phyloP scores from a whole-genome alignment of 2,888 invertebrate genomes.

The Zygogramma bicolorata region DNA sequence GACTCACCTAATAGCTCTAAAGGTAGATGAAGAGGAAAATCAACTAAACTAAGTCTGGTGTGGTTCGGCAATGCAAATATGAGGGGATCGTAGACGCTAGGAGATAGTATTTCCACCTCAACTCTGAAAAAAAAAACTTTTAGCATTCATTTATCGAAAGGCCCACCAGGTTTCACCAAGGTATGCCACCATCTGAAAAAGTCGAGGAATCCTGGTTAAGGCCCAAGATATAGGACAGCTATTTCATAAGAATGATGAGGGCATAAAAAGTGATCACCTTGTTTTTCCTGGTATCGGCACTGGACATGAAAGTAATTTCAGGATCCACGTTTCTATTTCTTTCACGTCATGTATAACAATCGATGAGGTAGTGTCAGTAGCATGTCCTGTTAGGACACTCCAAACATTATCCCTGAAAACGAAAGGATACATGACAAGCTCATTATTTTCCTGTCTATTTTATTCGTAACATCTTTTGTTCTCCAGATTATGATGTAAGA shows the following conservation, averaged over 20 bases:
- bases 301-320: constrained; percentile 94
- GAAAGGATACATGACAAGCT: no score
- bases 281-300: constrained; percentile 99
- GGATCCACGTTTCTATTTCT: constrained; percentile 99
- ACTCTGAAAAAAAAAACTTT: constrained; percentile 57
- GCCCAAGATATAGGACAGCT: no score
- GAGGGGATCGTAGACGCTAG: constrained; percentile 84
- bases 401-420: constrained; percentile 90
- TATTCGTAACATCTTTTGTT: no score
- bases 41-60: constrained; percentile 95
- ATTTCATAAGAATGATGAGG: no score
- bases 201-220: no score
- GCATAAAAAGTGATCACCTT: constrained; percentile 69
- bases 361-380: constrained; percentile 83
- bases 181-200: no score
- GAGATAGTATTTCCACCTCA: constrained; percentile 83
- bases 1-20: constrained; percentile 87
- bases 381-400: constrained; percentile 91
- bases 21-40: constrained; percentile 98
- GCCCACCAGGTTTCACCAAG: no score
- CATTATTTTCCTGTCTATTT: no score
- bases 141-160: no score
- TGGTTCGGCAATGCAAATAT: constrained; percentile 97
- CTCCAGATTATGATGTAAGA: no score
- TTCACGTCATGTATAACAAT: constrained; percentile 95